Percentiles rank a stretch among this genome's conserved stretches.
These are phyloP conservation scores for Pachycephus smyrnensis DNA, from an alignment of 2,888 invertebrate species.

Conservation along the genomic window DNA sequence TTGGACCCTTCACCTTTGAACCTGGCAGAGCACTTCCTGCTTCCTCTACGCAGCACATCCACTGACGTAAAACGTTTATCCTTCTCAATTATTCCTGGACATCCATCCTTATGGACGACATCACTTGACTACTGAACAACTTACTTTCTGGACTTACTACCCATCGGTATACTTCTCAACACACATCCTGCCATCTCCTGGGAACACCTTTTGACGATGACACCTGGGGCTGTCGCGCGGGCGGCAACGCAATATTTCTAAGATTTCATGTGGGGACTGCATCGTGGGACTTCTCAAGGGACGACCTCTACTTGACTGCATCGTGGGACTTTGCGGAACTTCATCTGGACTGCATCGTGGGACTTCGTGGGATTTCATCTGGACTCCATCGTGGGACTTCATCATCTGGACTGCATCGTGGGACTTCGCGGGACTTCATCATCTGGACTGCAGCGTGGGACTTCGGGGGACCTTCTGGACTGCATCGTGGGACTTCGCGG, in stretches of 20 bases:
- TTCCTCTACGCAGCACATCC: too few species aligned
- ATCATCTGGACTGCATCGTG: neutral
- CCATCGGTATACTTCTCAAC: neutral
- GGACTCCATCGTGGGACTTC: neutral
- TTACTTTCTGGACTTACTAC: too few species aligned
- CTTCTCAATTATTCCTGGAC: neutral
- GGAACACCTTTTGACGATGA: neutral
- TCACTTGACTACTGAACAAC: neutral
- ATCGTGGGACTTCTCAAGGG: constrained; percentile 9
- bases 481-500: neutral
- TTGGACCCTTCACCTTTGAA: too few species aligned
- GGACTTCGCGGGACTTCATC: constrained; percentile 15
- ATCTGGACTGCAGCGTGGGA: neutral
- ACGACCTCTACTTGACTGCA: constrained; percentile 29
- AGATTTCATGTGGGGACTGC: neutral
- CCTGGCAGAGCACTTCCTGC: too few species aligned
- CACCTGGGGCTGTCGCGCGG: neutral
- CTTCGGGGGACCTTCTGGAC: neutral
- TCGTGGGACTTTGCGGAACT: neutral
- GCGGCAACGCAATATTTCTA: neutral
- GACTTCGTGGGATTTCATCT: neutral
- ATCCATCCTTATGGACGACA: neutral
- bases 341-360: constrained; percentile 5
- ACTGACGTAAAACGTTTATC: neutral
- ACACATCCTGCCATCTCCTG: neutral